Evolutionary conservation across 2,797 vertebrate species (phyloP).

Genomic region (Crocodylus rhombifer): DNA sequence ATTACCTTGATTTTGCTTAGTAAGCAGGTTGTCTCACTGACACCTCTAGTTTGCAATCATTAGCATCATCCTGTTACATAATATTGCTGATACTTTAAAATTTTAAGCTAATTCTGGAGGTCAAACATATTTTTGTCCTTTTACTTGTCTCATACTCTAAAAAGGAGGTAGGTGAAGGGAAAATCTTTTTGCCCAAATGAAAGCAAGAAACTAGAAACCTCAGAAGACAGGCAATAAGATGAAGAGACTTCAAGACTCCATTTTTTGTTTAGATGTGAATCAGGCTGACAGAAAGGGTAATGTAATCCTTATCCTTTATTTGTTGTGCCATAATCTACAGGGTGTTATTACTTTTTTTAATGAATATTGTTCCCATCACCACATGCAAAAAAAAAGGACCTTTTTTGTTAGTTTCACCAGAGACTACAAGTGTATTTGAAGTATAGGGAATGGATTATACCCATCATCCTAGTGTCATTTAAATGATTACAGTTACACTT

Average conservation of each 20-base stretch:
- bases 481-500: neutral
- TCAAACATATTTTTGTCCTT: neutral
- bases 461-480: neutral
- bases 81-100: neutral
- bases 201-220: neutral
- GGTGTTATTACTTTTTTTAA: accelerated
- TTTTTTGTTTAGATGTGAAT: neutral
- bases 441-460: neutral
- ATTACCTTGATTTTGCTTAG: neutral
- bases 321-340: too few relatives aligned
- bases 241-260: neutral
- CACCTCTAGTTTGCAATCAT: neutral
- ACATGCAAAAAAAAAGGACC: accelerated
- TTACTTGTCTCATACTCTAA: neutral
- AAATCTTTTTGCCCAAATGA: neutral
- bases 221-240: neutral
- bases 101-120: accelerated
- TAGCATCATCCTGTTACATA: neutral
- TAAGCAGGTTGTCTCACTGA: neutral
- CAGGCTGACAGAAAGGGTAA: neutral
- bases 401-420: neutral
- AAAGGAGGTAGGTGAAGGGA: accelerated
- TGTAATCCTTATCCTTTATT: neutral
- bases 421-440: neutral
- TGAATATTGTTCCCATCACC: accelerated